Conservation (phyloP, 2,113 vertebrate genomes). For the Gobius niger region DNA sequence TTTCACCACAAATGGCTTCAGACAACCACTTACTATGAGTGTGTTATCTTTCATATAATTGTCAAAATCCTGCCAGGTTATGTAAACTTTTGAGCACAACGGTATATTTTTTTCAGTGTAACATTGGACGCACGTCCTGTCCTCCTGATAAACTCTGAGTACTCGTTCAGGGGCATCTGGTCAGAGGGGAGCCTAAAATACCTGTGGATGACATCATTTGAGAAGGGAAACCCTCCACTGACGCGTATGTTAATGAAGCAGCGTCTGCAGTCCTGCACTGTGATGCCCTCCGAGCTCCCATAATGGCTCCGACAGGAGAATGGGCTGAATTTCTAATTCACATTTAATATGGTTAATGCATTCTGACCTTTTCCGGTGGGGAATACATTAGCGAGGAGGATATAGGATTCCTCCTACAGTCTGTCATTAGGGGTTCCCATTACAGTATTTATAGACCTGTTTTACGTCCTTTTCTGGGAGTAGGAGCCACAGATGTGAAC, state of each 20-base stretch:
- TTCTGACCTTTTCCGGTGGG: conserved; percentile 36
- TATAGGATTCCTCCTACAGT: conserved; percentile 26
- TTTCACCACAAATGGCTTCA: too few relatives aligned
- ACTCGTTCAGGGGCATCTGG: neutral
- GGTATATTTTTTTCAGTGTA: too few relatives aligned
- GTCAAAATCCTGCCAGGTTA: too few relatives aligned
- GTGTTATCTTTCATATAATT: too few relatives aligned
- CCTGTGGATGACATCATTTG: neutral
- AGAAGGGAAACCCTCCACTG: neutral
- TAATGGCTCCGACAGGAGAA: conserved; percentile 23
- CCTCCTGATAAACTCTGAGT: too few relatives aligned
- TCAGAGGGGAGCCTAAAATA: neutral
- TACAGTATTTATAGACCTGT: conserved; percentile 49
- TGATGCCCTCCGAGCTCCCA: conserved; percentile 13
- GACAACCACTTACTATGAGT: too few relatives aligned
- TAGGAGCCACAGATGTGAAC: conserved; percentile 7
- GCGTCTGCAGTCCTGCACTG: conserved; percentile 21
- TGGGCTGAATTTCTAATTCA: conserved; percentile 34
- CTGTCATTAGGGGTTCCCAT: conserved; percentile 48
- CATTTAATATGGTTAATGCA: conserved; percentile 54
- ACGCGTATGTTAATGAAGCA: conserved; percentile 18
- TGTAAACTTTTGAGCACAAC: too few relatives aligned
- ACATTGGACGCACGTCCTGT: too few relatives aligned
- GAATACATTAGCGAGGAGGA: conserved; percentile 39
- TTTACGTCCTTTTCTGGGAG: conserved; percentile 16